Conservation (phyloP, 2,113 vertebrate genomes). For the Aptenodytes patagonicus region DNA sequence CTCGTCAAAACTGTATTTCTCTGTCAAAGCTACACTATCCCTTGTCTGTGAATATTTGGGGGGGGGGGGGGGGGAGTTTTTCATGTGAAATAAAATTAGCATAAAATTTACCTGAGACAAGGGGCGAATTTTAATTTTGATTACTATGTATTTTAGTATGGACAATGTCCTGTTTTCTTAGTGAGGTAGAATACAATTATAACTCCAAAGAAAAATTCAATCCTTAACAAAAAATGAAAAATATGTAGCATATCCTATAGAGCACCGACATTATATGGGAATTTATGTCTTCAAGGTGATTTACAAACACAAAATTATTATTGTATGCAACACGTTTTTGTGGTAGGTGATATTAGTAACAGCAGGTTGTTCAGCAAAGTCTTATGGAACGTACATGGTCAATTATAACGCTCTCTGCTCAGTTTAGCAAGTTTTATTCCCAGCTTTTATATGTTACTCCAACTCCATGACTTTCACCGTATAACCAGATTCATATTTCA, state of each 20-base stretch:
- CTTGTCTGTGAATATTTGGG: neutral
- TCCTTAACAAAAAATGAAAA: neutral
- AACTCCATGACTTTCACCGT: neutral
- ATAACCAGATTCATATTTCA: neutral
- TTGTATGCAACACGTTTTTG: neutral
- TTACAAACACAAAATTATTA: neutral
- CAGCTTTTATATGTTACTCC: neutral
- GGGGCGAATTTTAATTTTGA: neutral
- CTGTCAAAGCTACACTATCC: neutral
- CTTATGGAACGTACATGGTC: neutral
- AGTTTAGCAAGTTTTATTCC: neutral
- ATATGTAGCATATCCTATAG: neutral
- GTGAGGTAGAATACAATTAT: neutral
- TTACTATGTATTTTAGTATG: neutral
- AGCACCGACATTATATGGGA: neutral
- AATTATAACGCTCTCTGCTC: neutral
- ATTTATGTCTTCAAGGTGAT: neutral
- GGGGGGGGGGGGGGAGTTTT: neutral
- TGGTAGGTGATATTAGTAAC: neutral
- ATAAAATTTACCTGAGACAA: constrained; percentile 15
- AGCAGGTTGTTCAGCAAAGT: neutral
- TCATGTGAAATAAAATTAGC: neutral
- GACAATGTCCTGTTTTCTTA: neutral
- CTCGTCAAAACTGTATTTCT: neutral
- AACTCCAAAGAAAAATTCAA: neutral